Evolutionary conservation across 2,113 vertebrate species (phyloP), one percentile per base, ranked within the genome.

Genomic region (Sakesphorus luctuosus): DNA sequence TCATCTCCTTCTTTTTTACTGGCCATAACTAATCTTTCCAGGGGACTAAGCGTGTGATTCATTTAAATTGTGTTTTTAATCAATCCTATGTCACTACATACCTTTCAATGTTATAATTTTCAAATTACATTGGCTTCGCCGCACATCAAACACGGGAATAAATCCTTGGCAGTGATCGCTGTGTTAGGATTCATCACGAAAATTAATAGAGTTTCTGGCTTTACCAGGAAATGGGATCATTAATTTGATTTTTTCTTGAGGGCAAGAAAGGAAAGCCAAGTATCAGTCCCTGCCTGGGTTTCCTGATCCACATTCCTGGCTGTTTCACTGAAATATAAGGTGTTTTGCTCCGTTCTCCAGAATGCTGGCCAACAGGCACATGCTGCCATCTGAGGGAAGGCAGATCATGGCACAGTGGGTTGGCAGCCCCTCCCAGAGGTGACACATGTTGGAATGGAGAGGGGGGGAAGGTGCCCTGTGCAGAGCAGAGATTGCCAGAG

Each of bases 61-160:
- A 92, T 83, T 93, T 66, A 85, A 96, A 89, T 96, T 88, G 91
- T 10, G 1, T 92, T 96, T 96, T 97, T 97, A 97, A 97, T 98
- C 97, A 97, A 92, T 97, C 92, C 89, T 91, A 13, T 95, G 93
- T 96, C 96, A 92, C 89, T 89, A 72, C 87, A 29, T 81, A 67
- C 68, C 87, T 86, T 85, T 77, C 93, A 94, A 9, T 89, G 89
- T 94, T 97, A 92, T 74, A 96, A 97, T 97, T 97, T 97, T 97
- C 93, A 91, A 96, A 95, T 97, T 96, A 95, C 89, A 84, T 97
- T 93, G 77, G 92, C 92, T 96, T 95, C 77, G 49, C 84, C 1
- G 31, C 78, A 71, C 86, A 87, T 95, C 80, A 96, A 94, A 96
- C 72, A 75, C 80, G 7, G 40, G 96, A 97, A 96, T 93, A 97